Evolutionary conservation across 2,888 invertebrate genomes (phyloP), one percentile per base, ranked within the genome.

Genomic region (Drosophila limbata): DNA sequence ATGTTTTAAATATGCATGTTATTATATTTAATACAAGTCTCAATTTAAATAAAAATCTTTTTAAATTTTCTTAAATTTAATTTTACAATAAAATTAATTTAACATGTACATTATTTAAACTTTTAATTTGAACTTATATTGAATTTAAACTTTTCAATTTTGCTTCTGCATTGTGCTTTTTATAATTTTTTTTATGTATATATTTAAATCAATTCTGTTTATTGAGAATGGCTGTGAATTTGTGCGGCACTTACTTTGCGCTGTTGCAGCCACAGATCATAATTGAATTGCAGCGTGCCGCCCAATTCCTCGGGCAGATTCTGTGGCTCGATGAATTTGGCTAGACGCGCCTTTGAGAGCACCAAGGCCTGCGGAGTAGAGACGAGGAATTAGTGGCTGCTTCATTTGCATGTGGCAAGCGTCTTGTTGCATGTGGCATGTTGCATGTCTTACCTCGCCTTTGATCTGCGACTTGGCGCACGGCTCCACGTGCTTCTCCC

Each of bases 401-500:
- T 9, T 28, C 35, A 61, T 42, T 42, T 60, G 39, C 19, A 66
- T 45, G 42, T 17, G 17, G 44, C 25, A 61, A 5, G 25, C 25
- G 25, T 5, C 5, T 3, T 25, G 5, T 42, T 60, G 39, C 19
- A 66, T 40, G 44, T 1, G n/a, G 13, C 3, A 9, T 21, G 33
- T 11, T 4, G 13, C 40, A 15, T 11, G 13, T 52, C 57, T 67
- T 77, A 92, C 93, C 93, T 95, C 94, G 84, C 94, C 94, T 77
- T 94, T 94, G 76, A 93, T 94, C 73, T 94, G 93, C 3, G 94
- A 93, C 79, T 94, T 94, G 55, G 95, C 94, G 91, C 95, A 96
- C 80, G 94, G 95, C 90, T 95, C 95, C 48, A 96, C 95, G 88
- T 95, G 95, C 89, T 96, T 96, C 88, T 96, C 96, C 94, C 96